phyloP scores from a whole-genome alignment of 2,113 vertebrate species.

The Cheilinus undulatus region DNA sequence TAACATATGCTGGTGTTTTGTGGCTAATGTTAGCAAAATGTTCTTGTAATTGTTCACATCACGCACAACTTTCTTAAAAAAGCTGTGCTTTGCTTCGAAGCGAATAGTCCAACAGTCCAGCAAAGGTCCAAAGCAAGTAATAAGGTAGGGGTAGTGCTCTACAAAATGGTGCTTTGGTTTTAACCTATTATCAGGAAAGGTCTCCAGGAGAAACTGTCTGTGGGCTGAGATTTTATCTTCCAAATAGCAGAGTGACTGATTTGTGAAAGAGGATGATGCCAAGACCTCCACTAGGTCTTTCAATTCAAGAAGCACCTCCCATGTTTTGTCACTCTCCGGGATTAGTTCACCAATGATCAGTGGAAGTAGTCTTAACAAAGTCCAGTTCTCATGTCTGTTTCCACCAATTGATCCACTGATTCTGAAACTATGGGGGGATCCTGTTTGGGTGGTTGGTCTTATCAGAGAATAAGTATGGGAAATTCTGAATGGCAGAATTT shows the following conservation, averaged over 20 bases:
- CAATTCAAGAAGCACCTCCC: constrained; percentile 12
- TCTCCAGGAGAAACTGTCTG: neutral
- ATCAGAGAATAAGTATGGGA: constrained; percentile 31
- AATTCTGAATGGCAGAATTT: constrained; percentile 27
- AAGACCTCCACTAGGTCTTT: constrained; percentile 23
- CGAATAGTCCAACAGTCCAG: constrained; percentile 13
- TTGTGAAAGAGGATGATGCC: constrained; percentile 19
- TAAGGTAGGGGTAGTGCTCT: constrained; percentile 1
- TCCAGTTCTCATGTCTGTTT: constrained; percentile 8
- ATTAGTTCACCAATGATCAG: constrained; percentile 18
- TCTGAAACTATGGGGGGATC: constrained; percentile 8
- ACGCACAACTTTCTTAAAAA: constrained; percentile 13
- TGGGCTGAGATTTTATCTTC: constrained; percentile 34
- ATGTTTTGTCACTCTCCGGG: constrained; percentile 18
- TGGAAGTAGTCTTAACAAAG: too few species aligned
- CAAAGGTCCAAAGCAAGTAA: constrained; percentile 1
- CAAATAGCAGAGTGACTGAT: constrained; percentile 15
- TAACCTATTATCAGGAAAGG: constrained; percentile 1
- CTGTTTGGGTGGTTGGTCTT: constrained; percentile 22
- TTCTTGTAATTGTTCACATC: constrained; percentile 24
- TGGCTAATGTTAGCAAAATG: constrained; percentile 9
- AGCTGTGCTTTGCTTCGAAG: neutral
- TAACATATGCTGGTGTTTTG: constrained; percentile 15
- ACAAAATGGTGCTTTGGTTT: constrained; percentile 4
- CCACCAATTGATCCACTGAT: constrained; percentile 20